Base-by-base conservation (phyloP, 1,140 invertebrate species). In the Stenopsyche tienmushanensis region DNA sequence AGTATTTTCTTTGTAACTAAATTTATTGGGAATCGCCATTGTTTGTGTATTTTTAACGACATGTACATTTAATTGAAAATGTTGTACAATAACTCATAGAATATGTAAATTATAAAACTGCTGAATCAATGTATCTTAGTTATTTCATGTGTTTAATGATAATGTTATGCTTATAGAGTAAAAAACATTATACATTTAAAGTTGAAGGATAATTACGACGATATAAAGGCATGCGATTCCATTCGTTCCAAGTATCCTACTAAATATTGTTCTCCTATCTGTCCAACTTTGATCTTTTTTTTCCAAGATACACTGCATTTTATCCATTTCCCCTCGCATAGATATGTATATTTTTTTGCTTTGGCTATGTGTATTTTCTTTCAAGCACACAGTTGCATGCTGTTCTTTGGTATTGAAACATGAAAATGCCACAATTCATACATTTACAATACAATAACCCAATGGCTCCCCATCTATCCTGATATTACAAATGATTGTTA, bases 281-380 rank as follows among this genome's bases (percentile, higher is more conserved):
- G 13, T 34, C 5, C 29, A 34, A 34, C 29, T 13, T 13, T 5
- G 13, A 34, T 7, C 5, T 7, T 34, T 34, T 13, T 34, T 7
- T 34, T 34, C 29, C 29, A 34, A 34, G 13, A 34, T 34, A 7
- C 13, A 7, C 5, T 34, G 29, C 29, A 34, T 34, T 7, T 34
- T 34, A 13, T 57, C 34, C 34, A 21, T 20, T n/a, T 42, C 54
- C 54, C 39, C 42, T 42, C 39, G 54, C 39, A 42, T 55, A 54
- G 20, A 47, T 59, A 49, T 63, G 55, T 39, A 59, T 64, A 59
- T 53, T 64, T 49, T 64, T 44, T 69, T 65, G 39, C 39, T 69
- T 69, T 69, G 67, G 63, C 62, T 66, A 63, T 63, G 52, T 53
- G 59, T 65, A 49, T 68, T 50, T 18, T 49, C 21, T 59, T 60